phyloP scores from a whole-genome alignment of 2,113 vertebrate species.

The Scomber colias region DNA sequence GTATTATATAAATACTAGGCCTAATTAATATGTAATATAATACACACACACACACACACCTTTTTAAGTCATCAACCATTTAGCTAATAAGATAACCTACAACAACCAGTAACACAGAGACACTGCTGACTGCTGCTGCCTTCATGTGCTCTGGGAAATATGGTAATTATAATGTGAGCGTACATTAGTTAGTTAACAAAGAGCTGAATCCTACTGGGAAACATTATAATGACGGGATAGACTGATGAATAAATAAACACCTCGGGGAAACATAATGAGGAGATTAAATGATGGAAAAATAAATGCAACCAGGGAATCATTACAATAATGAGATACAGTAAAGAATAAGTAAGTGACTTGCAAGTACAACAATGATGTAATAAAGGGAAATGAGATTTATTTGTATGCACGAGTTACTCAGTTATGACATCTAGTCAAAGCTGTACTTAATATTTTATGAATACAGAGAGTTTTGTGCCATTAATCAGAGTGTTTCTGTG shows the following conservation, averaged over 20 bases:
- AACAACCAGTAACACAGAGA: too few relatives aligned
- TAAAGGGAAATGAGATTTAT: neutral
- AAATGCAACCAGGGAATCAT: neutral
- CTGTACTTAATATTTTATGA: too few relatives aligned
- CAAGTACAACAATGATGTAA: neutral
- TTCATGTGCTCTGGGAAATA: neutral
- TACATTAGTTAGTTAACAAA: slow-evolving; percentile 6
- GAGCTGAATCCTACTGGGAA: slow-evolving; percentile 1
- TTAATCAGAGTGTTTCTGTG: neutral
- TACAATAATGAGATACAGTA: neutral
- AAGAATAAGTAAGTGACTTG: neutral
- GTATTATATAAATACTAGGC: too few relatives aligned
- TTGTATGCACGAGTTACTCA: neutral
- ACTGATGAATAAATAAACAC: slow-evolving; percentile 12
- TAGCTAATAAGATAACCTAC: too few relatives aligned
- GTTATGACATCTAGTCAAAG: neutral
- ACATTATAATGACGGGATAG: neutral
- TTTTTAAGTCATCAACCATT: too few relatives aligned
- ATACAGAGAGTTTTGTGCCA: too few relatives aligned
- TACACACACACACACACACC: too few relatives aligned
- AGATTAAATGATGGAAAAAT: slow-evolving; percentile 1
- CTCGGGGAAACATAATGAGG: neutral
- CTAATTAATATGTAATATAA: too few relatives aligned
- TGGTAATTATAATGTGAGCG: neutral
- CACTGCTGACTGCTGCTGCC: neutral